phyloP scores from a whole-genome alignment of 2,888 invertebrate species.

The Erebia epiphron region DNA sequence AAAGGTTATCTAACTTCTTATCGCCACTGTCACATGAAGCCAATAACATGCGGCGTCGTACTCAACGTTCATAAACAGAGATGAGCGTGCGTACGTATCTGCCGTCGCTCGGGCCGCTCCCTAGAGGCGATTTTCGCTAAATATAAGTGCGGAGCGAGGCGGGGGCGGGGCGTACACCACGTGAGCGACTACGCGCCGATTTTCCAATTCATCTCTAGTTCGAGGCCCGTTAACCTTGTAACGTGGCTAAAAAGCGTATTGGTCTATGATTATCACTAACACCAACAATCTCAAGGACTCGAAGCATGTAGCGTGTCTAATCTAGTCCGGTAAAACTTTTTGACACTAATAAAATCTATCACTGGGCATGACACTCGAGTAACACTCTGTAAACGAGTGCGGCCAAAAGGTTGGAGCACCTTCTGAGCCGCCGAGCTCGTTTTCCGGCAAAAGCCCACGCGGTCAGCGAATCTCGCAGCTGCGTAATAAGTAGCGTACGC shows the following conservation, averaged over 20 bases:
- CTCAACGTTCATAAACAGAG: conserved; percentile 78
- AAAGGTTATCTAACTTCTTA: conserved; percentile 80
- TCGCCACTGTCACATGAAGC: conserved; percentile 78
- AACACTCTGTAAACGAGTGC: conserved; percentile 28
- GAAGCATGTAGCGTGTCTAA: conserved; percentile 54
- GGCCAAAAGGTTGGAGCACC: conserved; percentile 25
- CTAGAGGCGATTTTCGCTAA: conserved; percentile 83
- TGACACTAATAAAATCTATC: conserved; percentile 73
- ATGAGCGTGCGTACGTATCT: conserved; percentile 59
- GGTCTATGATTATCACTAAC: conserved; percentile 61
- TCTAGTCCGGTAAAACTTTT: conserved; percentile 65
- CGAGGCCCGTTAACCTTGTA: conserved; percentile 82
- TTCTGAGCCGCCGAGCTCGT: conserved; percentile 29
- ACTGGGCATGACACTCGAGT: conserved; percentile 50
- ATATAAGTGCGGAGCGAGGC: conserved; percentile 78
- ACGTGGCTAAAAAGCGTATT: conserved; percentile 75
- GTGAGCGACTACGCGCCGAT: conserved; percentile 83
- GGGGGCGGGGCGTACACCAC: conserved; percentile 80
- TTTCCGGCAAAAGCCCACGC: conserved; percentile 65
- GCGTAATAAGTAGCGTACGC: conserved; percentile 75
- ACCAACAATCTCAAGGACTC: conserved; percentile 48
- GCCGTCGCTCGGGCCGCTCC: conserved; percentile 71
- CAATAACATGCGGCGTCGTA: conserved; percentile 80
- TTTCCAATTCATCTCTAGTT: conserved; percentile 82
- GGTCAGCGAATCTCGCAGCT: conserved; percentile 72